Evolutionary conservation across 2,888 invertebrate genomes (phyloP), one percentile per base, ranked within the genome.

Genomic region (Hirtodrosophila alboralis): DNA sequence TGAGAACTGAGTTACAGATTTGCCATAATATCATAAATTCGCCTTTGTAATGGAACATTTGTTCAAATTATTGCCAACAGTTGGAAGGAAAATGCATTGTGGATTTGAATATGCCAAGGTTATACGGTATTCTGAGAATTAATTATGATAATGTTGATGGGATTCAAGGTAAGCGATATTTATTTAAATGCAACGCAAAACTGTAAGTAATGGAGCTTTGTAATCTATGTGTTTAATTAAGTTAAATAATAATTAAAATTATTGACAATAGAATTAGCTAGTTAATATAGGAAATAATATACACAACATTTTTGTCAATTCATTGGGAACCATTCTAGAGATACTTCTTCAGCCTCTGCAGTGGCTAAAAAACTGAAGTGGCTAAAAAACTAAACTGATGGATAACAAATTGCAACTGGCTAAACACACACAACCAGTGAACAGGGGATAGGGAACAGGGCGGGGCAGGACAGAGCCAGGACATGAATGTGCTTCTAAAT

Each of bases 331-430:
- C n/a, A 18, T 4, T 5, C 18, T 18, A 4, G 3, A 18, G 18
- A 2, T 18, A 18, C 18, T 18, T 18, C 18, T 18, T 18, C 18
- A 18, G 5, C 4, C 18, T 18, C 18, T 18, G 18, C 3, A 5
- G 18, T 3, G 18, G 18, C 18, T 18, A 18, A 18, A n/a, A n/a
- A n/a, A n/a, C n/a, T n/a, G n/a, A n/a, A n/a, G n/a, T n/a, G 18
- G 18, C 18, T 18, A 54, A 73, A 74, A 77, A 74, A 38, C 23
- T 4, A 13, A 52, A 54, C 26, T 69, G 84, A 73, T 59, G 61
- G 57, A 63, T 68, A 81, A 71, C 72, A 75, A 83, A 79, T 78
- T 83, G 63, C 52, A 54, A 43, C 18, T 57, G 57, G 14, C 41
- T 38, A 23, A 59, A 41, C 48, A 58, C 57, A 59, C 14, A 44